Percentiles rank a stretch among this genome's conserved stretches.
phyloP scores from a whole-genome alignment of 2,888 invertebrate genomes.

The Rhagium mordax region DNA sequence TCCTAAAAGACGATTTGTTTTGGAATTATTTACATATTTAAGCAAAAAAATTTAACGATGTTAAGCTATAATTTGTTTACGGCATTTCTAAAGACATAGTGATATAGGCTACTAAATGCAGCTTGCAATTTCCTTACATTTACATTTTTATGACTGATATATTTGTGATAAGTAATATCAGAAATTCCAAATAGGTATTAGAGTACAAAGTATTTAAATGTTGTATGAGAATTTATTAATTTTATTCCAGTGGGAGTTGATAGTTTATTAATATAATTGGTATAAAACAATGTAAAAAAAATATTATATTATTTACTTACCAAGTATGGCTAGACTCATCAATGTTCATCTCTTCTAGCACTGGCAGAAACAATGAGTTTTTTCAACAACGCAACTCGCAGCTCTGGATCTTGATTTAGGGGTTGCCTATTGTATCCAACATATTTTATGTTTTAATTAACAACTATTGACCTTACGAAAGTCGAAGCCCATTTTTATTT shows the following conservation, averaged over 20 bases:
- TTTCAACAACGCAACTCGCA: too few species aligned
- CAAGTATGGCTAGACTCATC: too few species aligned
- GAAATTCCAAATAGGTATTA: neutral
- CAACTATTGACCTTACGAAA: too few species aligned
- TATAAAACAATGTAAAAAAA: neutral
- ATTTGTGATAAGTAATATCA: slow-evolving; percentile 6
- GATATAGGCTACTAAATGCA: neutral
- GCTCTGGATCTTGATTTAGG: too few species aligned
- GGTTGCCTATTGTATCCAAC: too few species aligned
- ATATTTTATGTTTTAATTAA: too few species aligned
- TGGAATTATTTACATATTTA: slow-evolving; percentile 38
- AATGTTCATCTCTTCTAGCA: too few species aligned
- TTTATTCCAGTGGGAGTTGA: neutral
- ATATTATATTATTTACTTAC: too few species aligned
- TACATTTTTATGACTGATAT: neutral
- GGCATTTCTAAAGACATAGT: neutral
- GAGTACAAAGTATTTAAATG: neutral
- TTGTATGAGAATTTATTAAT: neutral
- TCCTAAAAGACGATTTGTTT: slow-evolving; percentile 33
- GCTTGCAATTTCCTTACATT: neutral
- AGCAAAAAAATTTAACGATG: neutral
- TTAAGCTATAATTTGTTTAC: neutral
- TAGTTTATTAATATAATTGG: neutral
- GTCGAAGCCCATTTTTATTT: too few species aligned
- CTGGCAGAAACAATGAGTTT: too few species aligned